These are phyloP conservation scores for Acleris literana DNA, from an alignment of 2,888 invertebrate species.

Conservation along the genomic window DNA sequence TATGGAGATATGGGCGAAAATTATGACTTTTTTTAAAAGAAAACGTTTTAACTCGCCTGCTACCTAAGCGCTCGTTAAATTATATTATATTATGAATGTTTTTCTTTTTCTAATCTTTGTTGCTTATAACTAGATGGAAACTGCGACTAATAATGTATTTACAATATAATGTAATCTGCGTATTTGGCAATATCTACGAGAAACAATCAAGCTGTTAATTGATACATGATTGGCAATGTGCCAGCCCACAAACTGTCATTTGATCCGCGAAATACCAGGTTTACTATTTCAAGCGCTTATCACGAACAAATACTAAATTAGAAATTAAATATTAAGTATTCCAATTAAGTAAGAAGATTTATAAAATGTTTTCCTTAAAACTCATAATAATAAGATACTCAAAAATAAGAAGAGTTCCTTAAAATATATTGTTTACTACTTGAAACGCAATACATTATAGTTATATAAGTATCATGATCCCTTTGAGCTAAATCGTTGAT, in stretches of 20 bases:
- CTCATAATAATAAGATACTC: no score
- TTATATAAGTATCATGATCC: background rate
- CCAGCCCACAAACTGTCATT: conserved; percentile 68
- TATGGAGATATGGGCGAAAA: background rate
- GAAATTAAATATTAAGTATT: no score
- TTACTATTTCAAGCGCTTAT: background rate
- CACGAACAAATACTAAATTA: no score
- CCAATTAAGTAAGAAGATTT: no score
- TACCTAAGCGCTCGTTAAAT: no score
- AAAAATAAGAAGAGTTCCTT: no score
- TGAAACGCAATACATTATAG: background rate
- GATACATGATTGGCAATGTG: conserved; percentile 58
- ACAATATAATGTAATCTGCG: conserved; percentile 49
- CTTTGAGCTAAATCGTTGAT: conserved; percentile 13
- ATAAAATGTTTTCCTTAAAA: no score
- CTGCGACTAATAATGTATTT: no score
- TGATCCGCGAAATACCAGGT: conserved; percentile 60
- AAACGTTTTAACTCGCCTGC: no score
- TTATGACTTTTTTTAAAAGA: background rate
- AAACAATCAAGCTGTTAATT: conserved; percentile 60
- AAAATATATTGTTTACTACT: background rate
- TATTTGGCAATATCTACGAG: conserved; percentile 58
- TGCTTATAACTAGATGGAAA: no score
- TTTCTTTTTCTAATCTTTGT: no score
- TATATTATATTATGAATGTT: no score